phyloP scores from a whole-genome alignment of 2,888 invertebrate genomes.

The Chirona hameri region DNA sequence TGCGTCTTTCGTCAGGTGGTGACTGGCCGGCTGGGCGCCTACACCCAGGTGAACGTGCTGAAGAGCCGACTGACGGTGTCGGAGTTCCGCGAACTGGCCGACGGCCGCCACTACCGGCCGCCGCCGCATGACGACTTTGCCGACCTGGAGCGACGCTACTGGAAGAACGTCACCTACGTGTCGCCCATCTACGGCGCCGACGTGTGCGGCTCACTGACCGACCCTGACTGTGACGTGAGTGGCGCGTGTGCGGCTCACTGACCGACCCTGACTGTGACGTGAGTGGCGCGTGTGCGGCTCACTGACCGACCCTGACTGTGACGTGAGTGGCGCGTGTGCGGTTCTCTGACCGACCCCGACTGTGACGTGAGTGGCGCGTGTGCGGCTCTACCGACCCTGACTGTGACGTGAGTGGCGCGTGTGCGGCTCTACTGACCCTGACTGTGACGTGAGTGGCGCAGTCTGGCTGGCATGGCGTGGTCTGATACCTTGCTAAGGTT shows the following conservation, averaged over 20 bases:
- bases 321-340: slow-evolving; percentile 51
- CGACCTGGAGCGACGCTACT: slow-evolving; percentile 90
- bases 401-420: slow-evolving; percentile 59
- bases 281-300: slow-evolving; percentile 41
- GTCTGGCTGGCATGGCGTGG: too few species aligned
- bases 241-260: too few species aligned
- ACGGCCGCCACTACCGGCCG: slow-evolving; percentile 59
- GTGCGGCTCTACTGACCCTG: slow-evolving; percentile 51
- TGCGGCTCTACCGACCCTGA: slow-evolving; percentile 51
- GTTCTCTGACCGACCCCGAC: slow-evolving; percentile 51
- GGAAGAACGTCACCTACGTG: slow-evolving; percentile 95
- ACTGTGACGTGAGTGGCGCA: slow-evolving; percentile 62
- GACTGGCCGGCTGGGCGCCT: slow-evolving; percentile 90
- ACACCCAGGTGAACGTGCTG: slow-evolving; percentile 95
- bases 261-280: slow-evolving; percentile 65
- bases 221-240: slow-evolving; percentile 71
- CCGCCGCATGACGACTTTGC: slow-evolving; percentile 80
- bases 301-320: slow-evolving; percentile 59
- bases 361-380: slow-evolving; percentile 58
- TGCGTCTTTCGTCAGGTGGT: slow-evolving; percentile 53
- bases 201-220: slow-evolving; percentile 92
- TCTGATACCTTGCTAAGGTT: too few species aligned
- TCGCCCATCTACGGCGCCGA: slow-evolving; percentile 98
- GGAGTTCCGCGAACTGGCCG: slow-evolving; percentile 81
- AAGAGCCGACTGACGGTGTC: slow-evolving; percentile 84